These are phyloP conservation scores for Drosophila bocki DNA, from an alignment of 1,140 invertebrate genomes.

Conservation along the genomic window DNA sequence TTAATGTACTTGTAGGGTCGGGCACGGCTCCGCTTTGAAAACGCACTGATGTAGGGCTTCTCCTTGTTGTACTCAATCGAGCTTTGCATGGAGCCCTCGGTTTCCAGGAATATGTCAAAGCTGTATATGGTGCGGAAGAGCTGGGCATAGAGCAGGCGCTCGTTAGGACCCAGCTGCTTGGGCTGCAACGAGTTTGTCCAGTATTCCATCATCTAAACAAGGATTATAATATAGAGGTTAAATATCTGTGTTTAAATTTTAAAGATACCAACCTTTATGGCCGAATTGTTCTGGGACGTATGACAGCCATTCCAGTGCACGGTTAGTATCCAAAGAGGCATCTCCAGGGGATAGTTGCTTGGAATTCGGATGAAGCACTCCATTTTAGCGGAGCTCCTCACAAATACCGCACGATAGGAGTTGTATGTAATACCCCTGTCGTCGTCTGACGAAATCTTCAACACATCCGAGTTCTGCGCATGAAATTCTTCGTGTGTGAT, in stretches of 20 bases:
- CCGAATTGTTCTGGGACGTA: conserved; percentile 88
- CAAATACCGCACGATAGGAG: conserved; percentile 88
- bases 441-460: conserved; percentile 87
- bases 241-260: no score
- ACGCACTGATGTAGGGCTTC: conserved; percentile 73
- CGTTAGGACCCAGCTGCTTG: conserved; percentile 64
- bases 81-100: conserved; percentile 86
- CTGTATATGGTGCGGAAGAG: conserved; percentile 92
- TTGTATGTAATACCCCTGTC: conserved; percentile 88
- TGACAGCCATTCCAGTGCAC: conserved; percentile 90
- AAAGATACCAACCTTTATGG: conserved; percentile 88
- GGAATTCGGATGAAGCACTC: conserved; percentile 91
- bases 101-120: conserved; percentile 95
- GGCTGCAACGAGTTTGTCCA: conserved; percentile 87
- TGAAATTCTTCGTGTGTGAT: conserved; percentile 89
- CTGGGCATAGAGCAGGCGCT: conserved; percentile 89
- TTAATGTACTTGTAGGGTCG: conserved; percentile 70
- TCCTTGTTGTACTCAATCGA: conserved; percentile 87
- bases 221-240: no score
- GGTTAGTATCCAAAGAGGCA: conserved; percentile 91
- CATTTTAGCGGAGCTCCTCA: conserved; percentile 90
- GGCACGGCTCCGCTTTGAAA: conserved; percentile 71
- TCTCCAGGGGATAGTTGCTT: conserved; percentile 92
- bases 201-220: conserved; percentile 89
- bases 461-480: conserved; percentile 86